Evolutionary conservation across 2,888 invertebrate species (phyloP).

Genomic region (Callyntrura sp.): DNA sequence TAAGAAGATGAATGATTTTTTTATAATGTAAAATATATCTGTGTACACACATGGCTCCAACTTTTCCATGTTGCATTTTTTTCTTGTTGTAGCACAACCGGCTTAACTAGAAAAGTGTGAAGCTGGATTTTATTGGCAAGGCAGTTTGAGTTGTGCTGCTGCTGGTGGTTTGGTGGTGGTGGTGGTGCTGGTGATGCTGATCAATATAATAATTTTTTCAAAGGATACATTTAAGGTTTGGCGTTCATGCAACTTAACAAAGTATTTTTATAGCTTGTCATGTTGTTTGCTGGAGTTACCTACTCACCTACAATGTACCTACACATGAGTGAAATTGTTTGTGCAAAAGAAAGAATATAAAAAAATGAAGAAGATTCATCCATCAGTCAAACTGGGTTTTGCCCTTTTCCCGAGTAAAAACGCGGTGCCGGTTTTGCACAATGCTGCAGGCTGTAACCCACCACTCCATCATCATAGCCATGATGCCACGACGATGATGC

Average conservation of each 20-base stretch:
- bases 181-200: background rate
- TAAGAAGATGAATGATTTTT: background rate
- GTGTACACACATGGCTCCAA: too few species aligned
- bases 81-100: slow-evolving; percentile 25
- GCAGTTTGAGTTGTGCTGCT: too few species aligned
- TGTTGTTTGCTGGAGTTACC: slow-evolving; percentile 36
- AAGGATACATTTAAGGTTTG: background rate
- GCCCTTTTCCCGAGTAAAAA: slow-evolving; percentile 4
- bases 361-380: background rate
- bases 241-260: slow-evolving; percentile 26
- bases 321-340: background rate
- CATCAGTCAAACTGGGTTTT: too few species aligned
- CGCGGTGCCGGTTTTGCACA: slow-evolving; percentile 29
- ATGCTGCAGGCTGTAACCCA: background rate
- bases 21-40: background rate
- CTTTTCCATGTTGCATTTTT: slow-evolving; percentile 19
- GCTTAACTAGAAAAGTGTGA: slow-evolving; percentile 14
- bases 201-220: background rate
- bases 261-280: slow-evolving; percentile 25
- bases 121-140: too few species aligned
- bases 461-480: background rate
- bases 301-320: slow-evolving; percentile 49
- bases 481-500: too few species aligned
- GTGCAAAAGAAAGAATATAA: background rate
- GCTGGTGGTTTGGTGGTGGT: background rate